These are phyloP conservation scores for Drosophila fungiperda DNA, from an alignment of 2,888 invertebrate species.

Conservation along the genomic window DNA sequence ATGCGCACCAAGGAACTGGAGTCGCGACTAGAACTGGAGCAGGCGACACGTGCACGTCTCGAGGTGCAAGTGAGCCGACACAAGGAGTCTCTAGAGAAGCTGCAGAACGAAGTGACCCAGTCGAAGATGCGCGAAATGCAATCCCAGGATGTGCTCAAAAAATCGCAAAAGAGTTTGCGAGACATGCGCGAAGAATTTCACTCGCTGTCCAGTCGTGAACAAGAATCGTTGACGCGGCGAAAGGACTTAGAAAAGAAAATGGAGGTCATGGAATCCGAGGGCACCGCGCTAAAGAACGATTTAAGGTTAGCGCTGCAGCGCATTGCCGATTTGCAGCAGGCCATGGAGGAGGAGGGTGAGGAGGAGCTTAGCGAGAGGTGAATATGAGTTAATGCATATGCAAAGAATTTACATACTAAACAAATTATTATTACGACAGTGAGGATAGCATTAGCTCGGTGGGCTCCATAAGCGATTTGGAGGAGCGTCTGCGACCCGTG, in stretches of 20 bases:
- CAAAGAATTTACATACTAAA: neutral
- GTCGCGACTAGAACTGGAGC: conserved; percentile 95
- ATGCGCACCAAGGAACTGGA: conserved; percentile 95
- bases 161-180: conserved; percentile 89
- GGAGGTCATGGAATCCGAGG: conserved; percentile 90
- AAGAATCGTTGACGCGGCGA: conserved; percentile 90
- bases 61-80: conserved; percentile 91
- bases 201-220: conserved; percentile 89
- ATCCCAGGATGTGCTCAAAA: conserved; percentile 91
- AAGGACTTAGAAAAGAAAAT: conserved; percentile 91
- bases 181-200: conserved; percentile 93
- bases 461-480: conserved; percentile 84
- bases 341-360: conserved; percentile 94
- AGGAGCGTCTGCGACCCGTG: conserved; percentile 83
- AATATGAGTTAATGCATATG: neutral
- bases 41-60: conserved; percentile 93
- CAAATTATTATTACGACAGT: conserved; percentile 39
- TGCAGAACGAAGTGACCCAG: conserved; percentile 90
- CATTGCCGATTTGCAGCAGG: conserved; percentile 96
- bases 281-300: conserved; percentile 91
- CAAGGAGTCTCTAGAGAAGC: conserved; percentile 90
- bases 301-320: conserved; percentile 94
- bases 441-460: conserved; percentile 81
- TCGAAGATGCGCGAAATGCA: conserved; percentile 90
- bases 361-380: conserved; percentile 86